phyloP scores from a whole-genome alignment of 2,888 invertebrate genomes.

The Oscheius sp. region DNA sequence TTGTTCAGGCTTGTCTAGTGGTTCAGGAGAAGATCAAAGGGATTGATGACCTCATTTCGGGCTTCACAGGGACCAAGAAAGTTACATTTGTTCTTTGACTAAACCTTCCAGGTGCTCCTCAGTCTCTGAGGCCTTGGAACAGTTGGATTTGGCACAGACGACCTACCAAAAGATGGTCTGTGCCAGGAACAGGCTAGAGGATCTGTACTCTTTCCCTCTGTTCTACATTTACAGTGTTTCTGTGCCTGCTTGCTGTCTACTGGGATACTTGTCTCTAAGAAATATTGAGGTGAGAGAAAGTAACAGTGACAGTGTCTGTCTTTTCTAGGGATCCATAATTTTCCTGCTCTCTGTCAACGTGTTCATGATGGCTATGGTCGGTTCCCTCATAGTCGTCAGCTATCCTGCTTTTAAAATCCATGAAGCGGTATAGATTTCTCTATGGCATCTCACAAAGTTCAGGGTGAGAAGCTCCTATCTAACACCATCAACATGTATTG shows the following conservation, averaged over 20 bases:
- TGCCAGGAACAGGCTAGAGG: background rate
- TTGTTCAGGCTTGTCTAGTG: background rate
- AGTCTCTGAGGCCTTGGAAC: background rate
- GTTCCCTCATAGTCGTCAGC: background rate
- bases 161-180: background rate
- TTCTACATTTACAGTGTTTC: slow-evolving; percentile 13
- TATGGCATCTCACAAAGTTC: background rate
- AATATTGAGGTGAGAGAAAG: slow-evolving; percentile 1
- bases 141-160: background rate
- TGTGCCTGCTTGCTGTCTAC: background rate
- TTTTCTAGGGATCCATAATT: background rate
- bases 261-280: background rate
- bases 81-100: background rate
- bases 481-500: background rate
- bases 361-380: background rate
- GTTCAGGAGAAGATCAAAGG: slow-evolving; percentile 2
- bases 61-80: background rate
- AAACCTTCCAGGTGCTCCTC: background rate
- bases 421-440: background rate
- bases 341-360: slow-evolving; percentile 1
- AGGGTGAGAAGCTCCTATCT: background rate
- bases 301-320: background rate
- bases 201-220: background rate
- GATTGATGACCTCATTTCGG: background rate
- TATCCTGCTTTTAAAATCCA: slow-evolving; percentile 12